These are phyloP conservation scores for Drosophila micromelanica DNA, from an alignment of 1,140 invertebrate genomes.

Conservation along the genomic window DNA sequence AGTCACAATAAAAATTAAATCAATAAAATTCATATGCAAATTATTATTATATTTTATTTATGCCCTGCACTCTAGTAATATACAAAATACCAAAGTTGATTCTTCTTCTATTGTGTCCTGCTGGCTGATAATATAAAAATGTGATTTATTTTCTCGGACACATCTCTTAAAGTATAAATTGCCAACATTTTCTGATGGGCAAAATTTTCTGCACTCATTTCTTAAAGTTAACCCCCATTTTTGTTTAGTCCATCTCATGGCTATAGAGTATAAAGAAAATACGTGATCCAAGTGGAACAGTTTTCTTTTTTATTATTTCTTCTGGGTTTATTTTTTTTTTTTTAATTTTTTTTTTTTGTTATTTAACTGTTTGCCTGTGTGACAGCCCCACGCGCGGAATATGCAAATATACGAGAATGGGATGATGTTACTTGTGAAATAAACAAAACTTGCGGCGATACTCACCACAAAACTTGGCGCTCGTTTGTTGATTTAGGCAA, in stretches of 20 bases:
- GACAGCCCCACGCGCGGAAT: conserved; percentile 60
- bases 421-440: conserved; percentile 56
- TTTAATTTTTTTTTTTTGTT: not conserved
- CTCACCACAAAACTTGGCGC: conserved; percentile 38
- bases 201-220: too few relatives aligned
- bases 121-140: too few relatives aligned
- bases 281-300: conserved; percentile 27
- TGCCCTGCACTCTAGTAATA: too few relatives aligned
- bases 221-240: not conserved
- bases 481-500: conserved; percentile 76
- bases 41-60: too few relatives aligned
- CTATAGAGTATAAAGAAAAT: conserved; percentile 20
- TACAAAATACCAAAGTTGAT: too few relatives aligned
- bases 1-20: too few relatives aligned
- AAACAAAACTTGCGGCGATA: conserved; percentile 52
- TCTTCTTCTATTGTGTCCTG: too few relatives aligned
- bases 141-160: not conserved
- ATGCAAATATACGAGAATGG: conserved; percentile 67
- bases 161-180: not conserved
- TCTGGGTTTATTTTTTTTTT: not conserved
- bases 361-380: conserved; percentile 21
- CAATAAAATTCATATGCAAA: too few relatives aligned
- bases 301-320: conserved; percentile 4
- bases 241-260: not conserved
- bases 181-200: not conserved